Percentiles rank a stretch among this genome's conserved stretches.
These are phyloP conservation scores for Drosophila nigricruria DNA, from an alignment of 2,888 invertebrate species.

Conservation along the genomic window DNA sequence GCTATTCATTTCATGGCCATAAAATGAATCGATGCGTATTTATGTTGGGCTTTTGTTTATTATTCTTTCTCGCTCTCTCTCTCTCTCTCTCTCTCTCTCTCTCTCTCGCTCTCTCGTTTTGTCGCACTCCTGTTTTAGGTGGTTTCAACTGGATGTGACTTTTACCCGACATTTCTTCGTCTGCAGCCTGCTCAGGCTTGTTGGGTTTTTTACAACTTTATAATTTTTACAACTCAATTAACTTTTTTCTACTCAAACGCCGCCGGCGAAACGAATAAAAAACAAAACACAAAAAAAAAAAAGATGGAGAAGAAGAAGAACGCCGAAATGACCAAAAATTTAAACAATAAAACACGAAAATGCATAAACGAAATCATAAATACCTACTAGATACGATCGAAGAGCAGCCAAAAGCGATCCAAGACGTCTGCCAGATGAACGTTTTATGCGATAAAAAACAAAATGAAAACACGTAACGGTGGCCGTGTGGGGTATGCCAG, in stretches of 20 bases:
- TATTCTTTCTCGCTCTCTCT: slow-evolving; percentile 12
- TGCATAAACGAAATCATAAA: slow-evolving; percentile 80
- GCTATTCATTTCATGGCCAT: slow-evolving; percentile 73
- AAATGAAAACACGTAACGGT: slow-evolving; percentile 6
- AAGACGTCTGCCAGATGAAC: slow-evolving; percentile 50
- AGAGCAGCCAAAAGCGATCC: slow-evolving; percentile 19
- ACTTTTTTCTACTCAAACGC: slow-evolving; percentile 68
- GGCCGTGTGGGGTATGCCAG: not conserved
- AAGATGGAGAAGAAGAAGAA: slow-evolving; percentile 6
- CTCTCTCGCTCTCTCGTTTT: not conserved
- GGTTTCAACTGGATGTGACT: slow-evolving; percentile 68
- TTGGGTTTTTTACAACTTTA: slow-evolving; percentile 71
- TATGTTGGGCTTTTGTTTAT: slow-evolving; percentile 51
- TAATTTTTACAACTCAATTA: slow-evolving; percentile 80
- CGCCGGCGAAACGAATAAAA: slow-evolving; percentile 47
- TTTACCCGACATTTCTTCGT: slow-evolving; percentile 50
- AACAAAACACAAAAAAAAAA: slow-evolving; percentile 31
- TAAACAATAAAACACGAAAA: slow-evolving; percentile 72
- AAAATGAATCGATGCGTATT: slow-evolving; percentile 65
- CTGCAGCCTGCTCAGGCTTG: slow-evolving; percentile 19
- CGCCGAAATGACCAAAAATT: slow-evolving; percentile 51
- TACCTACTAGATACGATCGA: slow-evolving; percentile 63
- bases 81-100: slow-evolving; percentile 8
- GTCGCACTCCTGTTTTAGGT: slow-evolving; percentile 25
- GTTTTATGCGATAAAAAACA: slow-evolving; percentile 56